Conservation (phyloP, 2,888 invertebrate genomes). For the Blastobasis adustella region DNA sequence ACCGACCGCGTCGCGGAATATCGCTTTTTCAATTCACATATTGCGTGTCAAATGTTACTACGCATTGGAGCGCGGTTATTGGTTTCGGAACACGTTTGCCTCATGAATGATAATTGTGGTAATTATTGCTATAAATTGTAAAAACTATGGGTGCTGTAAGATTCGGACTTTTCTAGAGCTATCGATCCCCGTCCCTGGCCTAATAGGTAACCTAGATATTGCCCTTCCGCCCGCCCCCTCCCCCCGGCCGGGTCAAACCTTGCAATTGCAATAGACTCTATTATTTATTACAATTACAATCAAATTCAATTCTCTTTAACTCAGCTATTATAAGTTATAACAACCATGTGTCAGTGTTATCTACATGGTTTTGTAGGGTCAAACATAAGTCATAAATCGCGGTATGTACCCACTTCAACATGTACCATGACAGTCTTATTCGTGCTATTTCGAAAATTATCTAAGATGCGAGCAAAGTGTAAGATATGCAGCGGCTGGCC, state of each 20-base stretch:
- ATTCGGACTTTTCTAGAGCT: conserved; percentile 20
- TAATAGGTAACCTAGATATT: conserved; percentile 23
- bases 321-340: neutral
- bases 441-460: conserved; percentile 8
- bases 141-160: conserved; percentile 7
- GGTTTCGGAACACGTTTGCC: too few species aligned
- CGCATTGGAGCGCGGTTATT: too few species aligned
- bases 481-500: conserved; percentile 38
- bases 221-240: conserved; percentile 20
- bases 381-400: too few species aligned
- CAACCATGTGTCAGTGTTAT: conserved; percentile 12
- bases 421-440: too few species aligned
- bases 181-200: conserved; percentile 11
- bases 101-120: too few species aligned
- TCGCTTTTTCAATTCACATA: conserved; percentile 24
- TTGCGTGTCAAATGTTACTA: conserved; percentile 38
- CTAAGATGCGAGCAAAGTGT: conserved; percentile 22
- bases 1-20: conserved; percentile 41
- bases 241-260: conserved; percentile 18
- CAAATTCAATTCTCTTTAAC: neutral
- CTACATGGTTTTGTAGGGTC: too few species aligned
- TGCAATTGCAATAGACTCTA: conserved; percentile 11
- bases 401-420: too few species aligned
- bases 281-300: neutral
- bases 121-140: neutral